These are phyloP conservation scores for Mugil cephalus DNA, from an alignment of 2,113 vertebrate species.

Conservation along the genomic window DNA sequence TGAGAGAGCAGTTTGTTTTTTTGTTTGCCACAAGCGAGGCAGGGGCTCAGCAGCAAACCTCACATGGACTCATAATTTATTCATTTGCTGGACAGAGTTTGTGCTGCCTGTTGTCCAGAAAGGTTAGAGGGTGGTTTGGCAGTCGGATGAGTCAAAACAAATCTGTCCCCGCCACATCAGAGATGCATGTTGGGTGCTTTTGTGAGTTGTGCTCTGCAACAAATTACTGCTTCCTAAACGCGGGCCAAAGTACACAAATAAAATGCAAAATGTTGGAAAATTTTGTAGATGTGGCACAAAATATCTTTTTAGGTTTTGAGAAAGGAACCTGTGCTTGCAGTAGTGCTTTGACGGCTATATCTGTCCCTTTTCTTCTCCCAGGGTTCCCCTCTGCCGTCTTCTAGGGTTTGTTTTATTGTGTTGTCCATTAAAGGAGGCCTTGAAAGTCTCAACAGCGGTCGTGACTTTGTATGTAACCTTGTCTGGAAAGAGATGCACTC, in stretches of 20 bases:
- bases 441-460: slow-evolving; percentile 46
- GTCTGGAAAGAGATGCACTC: slow-evolving; percentile 53
- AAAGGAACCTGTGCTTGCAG: background rate
- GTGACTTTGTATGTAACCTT: slow-evolving; percentile 64
- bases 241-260: background rate
- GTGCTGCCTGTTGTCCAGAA: slow-evolving; percentile 21
- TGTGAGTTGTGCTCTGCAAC: background rate
- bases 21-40: slow-evolving; percentile 1
- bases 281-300: background rate
- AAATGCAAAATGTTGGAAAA: too few species aligned
- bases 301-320: background rate
- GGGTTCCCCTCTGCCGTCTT: slow-evolving; percentile 12
- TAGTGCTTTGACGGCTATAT: background rate
- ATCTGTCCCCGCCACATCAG: background rate
- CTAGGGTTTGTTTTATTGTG: slow-evolving; percentile 36
- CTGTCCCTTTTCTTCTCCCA: background rate
- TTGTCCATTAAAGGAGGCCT: slow-evolving; percentile 40
- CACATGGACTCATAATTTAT: slow-evolving; percentile 33
- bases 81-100: slow-evolving; percentile 25
- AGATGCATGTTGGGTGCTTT: slow-evolving; percentile 10
- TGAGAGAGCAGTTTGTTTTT: background rate
- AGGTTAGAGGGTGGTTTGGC: slow-evolving; percentile 23
- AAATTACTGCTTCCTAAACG: background rate
- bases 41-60: slow-evolving; percentile 12
- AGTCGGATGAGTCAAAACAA: slow-evolving; percentile 9